A percentile compares a stretch with the other conserved stretches of the same genome.
Evolutionary conservation across 2,888 invertebrate species (phyloP).

Genomic region (Incurvaria masculella): DNA sequence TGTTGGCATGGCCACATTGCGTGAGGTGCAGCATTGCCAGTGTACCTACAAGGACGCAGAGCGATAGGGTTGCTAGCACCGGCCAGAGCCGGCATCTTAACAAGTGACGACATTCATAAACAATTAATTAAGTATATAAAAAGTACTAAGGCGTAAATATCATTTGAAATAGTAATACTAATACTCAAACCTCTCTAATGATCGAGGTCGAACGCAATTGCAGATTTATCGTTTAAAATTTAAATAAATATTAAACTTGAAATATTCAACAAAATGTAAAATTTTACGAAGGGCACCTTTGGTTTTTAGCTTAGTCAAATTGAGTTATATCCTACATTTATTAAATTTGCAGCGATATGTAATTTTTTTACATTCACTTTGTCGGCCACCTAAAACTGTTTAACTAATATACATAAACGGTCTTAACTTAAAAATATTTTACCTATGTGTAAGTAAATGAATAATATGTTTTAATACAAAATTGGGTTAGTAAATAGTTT

Average conservation of each 20-base stretch:
- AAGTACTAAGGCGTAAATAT: constrained; percentile 53
- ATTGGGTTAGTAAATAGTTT: constrained; percentile 9
- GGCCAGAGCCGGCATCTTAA: constrained; percentile 47
- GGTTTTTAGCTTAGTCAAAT: constrained; percentile 75
- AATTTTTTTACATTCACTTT: constrained; percentile 35
- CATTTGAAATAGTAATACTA: constrained; percentile 52
- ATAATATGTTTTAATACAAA: constrained; percentile 37
- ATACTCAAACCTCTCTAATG: constrained; percentile 50
- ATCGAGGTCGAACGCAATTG: constrained; percentile 44
- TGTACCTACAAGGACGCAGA: too few species aligned
- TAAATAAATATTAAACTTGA: constrained; percentile 50
- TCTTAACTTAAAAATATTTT: constrained; percentile 33
- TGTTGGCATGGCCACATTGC: too few species aligned
- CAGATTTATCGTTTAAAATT: constrained; percentile 44
- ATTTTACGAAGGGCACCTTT: constrained; percentile 78
- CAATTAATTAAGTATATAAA: constrained; percentile 37
- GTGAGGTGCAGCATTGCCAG: too few species aligned
- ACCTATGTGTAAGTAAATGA: too few species aligned
- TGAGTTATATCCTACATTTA: constrained; percentile 48
- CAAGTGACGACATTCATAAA: constrained; percentile 32
- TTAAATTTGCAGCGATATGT: constrained; percentile 50
- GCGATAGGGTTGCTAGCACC: not conserved
- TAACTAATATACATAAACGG: constrained; percentile 39
- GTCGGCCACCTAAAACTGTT: constrained; percentile 37
- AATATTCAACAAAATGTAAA: constrained; percentile 57